A percentile compares a stretch with the other conserved stretches of the same genome.
These are phyloP conservation scores for Zhuqinia jingwanae DNA, from an alignment of 2,888 invertebrate species.

Conservation along the genomic window DNA sequence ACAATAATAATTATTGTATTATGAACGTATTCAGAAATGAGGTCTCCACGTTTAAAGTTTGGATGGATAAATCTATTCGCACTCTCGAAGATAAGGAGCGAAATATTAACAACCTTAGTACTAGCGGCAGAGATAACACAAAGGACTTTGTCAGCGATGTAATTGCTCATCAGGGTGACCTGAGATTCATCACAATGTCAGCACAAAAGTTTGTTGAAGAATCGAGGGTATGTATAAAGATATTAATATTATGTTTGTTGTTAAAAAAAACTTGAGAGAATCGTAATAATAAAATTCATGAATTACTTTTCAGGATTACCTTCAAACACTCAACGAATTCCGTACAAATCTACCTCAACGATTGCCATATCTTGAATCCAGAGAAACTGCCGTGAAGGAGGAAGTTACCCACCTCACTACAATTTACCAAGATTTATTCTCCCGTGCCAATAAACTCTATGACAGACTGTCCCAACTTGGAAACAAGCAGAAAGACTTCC, in stretches of 20 bases:
- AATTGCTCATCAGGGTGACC: slow-evolving; percentile 96
- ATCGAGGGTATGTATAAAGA: slow-evolving; percentile 86
- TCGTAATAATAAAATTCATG: no score
- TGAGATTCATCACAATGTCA: slow-evolving; percentile 97
- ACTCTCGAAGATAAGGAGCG: slow-evolving; percentile 92
- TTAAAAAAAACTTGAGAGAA: no score
- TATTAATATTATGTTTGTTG: neutral
- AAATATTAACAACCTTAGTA: slow-evolving; percentile 86
- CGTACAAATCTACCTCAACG: slow-evolving; percentile 91
- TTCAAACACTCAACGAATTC: slow-evolving; percentile 92
- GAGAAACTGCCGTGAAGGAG: slow-evolving; percentile 88
- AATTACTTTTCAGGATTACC: slow-evolving; percentile 84
- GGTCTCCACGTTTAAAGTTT: slow-evolving; percentile 89
- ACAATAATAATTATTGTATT: neutral
- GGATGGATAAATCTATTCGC: slow-evolving; percentile 91
- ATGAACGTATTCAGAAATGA: slow-evolving; percentile 83
- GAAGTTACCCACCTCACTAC: slow-evolving; percentile 90
- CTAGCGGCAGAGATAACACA: slow-evolving; percentile 85
- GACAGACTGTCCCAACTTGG: slow-evolving; percentile 91
- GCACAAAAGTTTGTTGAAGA: slow-evolving; percentile 98
- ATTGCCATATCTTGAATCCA: slow-evolving; percentile 89
- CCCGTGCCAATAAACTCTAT: slow-evolving; percentile 90
- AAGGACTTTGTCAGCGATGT: slow-evolving; percentile 95
- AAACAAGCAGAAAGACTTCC: slow-evolving; percentile 88
- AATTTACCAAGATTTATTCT: slow-evolving; percentile 89